Evolutionary conservation across 2,113 vertebrate species (phyloP).

Genomic region (Odocoileus hemionus): DNA sequence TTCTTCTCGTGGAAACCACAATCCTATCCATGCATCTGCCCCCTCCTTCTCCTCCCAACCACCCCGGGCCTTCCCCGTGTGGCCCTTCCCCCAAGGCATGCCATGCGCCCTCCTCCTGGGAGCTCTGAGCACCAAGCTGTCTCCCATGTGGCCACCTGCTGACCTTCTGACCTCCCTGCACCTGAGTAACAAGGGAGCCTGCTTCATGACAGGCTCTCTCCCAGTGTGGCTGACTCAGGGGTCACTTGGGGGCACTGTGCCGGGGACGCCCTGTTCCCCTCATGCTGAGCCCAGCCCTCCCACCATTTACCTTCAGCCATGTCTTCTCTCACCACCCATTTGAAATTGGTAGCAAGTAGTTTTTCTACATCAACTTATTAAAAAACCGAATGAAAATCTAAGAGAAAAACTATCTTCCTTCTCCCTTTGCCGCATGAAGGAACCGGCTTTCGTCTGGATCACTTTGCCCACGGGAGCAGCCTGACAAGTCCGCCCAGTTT

Average conservation of each 20-base stretch:
- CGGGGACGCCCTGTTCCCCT: accelerated
- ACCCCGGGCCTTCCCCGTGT: not conserved
- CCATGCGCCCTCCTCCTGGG: not conserved
- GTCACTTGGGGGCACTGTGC: not conserved
- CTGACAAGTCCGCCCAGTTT: not conserved
- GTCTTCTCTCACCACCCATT: not conserved
- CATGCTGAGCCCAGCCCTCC: accelerated
- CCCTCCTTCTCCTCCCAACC: not conserved
- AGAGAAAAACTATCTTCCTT: not conserved
- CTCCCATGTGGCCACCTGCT: not conserved
- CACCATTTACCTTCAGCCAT: not conserved
- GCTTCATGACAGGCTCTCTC: not conserved
- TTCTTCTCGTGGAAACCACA: not conserved
- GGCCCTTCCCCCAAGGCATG: not conserved
- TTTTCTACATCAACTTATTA: not conserved
- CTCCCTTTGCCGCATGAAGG: accelerated
- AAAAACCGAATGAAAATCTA: not conserved
- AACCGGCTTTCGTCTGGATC: not conserved
- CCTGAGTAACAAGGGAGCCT: not conserved
- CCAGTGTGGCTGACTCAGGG: not conserved
- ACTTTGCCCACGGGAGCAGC: not conserved
- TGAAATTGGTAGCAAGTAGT: not conserved
- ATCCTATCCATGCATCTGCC: no score
- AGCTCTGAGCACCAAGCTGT: not conserved
- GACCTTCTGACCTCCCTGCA: not conserved